Evolutionary conservation across 1,140 invertebrate genomes (phyloP).

Genomic region (Leptopilina clavipes): DNA sequence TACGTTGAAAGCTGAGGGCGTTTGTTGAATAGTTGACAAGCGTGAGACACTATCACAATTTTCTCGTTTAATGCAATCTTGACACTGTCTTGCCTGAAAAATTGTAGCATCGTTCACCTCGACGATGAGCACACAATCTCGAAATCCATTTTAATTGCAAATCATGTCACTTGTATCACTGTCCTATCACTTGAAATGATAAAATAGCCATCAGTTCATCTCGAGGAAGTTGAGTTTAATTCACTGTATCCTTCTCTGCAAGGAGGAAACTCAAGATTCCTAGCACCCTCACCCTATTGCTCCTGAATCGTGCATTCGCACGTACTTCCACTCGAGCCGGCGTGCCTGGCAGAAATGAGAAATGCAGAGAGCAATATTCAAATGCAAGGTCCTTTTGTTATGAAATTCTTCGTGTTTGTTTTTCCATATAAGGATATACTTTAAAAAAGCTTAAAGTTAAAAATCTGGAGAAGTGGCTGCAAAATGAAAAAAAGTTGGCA

Average conservation of each 20-base stretch:
- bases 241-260: constrained; percentile 22
- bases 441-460: too few relatives aligned
- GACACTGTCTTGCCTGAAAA: background rate
- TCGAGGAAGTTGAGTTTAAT: background rate
- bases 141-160: background rate
- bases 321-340: constrained; percentile 48
- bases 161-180: background rate
- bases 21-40: background rate
- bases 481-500: constrained; percentile 2
- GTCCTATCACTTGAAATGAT: background rate
- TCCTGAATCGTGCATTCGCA: constrained; percentile 40
- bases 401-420: too few relatives aligned
- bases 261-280: constrained; percentile 11
- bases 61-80: background rate
- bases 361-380: background rate
- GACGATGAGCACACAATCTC: background rate
- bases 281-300: constrained; percentile 22
- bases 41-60: constrained; percentile 15
- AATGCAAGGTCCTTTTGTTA: background rate
- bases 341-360: constrained; percentile 32
- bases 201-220: constrained; percentile 12
- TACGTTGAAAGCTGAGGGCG: background rate
- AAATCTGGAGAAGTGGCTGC: background rate
- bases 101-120: background rate
- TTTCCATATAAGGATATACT: too few relatives aligned